Evolutionary conservation across 2,888 invertebrate species (phyloP).

Genomic region (Elysia crispata): DNA sequence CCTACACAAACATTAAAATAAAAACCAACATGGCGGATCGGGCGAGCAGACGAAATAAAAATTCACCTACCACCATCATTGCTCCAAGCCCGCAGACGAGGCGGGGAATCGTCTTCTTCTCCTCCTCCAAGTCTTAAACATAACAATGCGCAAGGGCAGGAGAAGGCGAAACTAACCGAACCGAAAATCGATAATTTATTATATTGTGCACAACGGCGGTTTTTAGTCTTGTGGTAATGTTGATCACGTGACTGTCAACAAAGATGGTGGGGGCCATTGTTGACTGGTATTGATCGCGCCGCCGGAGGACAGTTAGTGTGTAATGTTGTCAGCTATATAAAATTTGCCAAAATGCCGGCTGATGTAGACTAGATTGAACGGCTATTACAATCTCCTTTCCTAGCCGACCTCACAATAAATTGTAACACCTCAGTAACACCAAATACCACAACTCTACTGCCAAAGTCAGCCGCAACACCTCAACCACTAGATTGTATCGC

Average conservation of each 20-base stretch:
- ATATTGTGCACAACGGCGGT: slow-evolving; percentile 45
- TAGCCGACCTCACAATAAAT: too few species aligned
- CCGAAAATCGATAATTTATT: slow-evolving; percentile 45
- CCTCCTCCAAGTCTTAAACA: slow-evolving; percentile 33
- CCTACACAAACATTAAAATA: slow-evolving; percentile 9
- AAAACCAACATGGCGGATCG: slow-evolving; percentile 34
- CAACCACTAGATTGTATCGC: too few species aligned
- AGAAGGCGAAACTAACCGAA: slow-evolving; percentile 16
- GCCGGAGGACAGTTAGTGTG: slow-evolving; percentile 19
- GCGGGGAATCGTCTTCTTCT: neutral
- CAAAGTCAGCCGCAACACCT: too few species aligned
- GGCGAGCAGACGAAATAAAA: neutral
- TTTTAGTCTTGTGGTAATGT: slow-evolving; percentile 45
- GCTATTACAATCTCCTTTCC: too few species aligned
- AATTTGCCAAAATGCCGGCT: too few species aligned
- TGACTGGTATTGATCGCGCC: slow-evolving; percentile 37
- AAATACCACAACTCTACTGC: too few species aligned
- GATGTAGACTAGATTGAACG: too few species aligned
- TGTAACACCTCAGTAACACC: too few species aligned
- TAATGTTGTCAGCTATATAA: slow-evolving; percentile 11
- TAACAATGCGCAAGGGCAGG: slow-evolving; percentile 25
- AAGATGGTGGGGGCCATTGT: slow-evolving; percentile 44
- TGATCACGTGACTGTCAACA: slow-evolving; percentile 43
- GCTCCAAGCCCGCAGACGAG: slow-evolving; percentile 14
- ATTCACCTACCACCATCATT: slow-evolving; percentile 36